phyloP scores from a whole-genome alignment of 2,888 invertebrate genomes.

The Ichneumoninae sp. region DNA sequence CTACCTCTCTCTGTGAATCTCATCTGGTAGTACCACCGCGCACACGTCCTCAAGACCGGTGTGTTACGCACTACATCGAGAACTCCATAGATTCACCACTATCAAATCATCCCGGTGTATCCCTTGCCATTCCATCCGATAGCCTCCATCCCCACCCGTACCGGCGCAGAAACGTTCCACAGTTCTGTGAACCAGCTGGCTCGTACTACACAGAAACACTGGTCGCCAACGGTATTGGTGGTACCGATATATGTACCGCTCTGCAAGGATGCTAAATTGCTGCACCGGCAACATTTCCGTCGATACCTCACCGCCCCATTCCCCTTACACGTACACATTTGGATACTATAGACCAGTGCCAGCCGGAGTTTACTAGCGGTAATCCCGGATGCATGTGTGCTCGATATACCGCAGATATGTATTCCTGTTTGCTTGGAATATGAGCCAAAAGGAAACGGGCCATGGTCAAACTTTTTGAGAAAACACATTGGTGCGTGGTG shows the following conservation, averaged over 20 bases:
- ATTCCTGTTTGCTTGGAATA: conserved; percentile 2
- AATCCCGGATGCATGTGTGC: conserved; percentile 9
- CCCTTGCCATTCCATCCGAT: conserved; percentile 39
- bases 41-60: conserved; percentile 5
- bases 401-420: conserved; percentile 16
- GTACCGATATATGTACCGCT: conserved; percentile 25
- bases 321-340: conserved; percentile 17
- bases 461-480: conserved; percentile 65
- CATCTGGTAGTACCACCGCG: not conserved
- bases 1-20: conserved; percentile 16
- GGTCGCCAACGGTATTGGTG: conserved; percentile 22
- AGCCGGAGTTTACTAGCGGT: not conserved
- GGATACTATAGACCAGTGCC: not conserved
- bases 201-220: conserved; percentile 29
- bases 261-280: conserved; percentile 51
- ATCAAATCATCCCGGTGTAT: conserved; percentile 28
- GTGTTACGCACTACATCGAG: conserved; percentile 46
- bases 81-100: conserved; percentile 26
- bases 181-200: conserved; percentile 55
- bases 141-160: not conserved
- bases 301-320: conserved; percentile 21
- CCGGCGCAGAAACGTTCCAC: conserved; percentile 15
- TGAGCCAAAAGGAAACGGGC: conserved; percentile 30
- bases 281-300: conserved; percentile 22
- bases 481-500: conserved; percentile 59